Evolutionary conservation across 2,888 invertebrate genomes (phyloP), one percentile per base, ranked within the genome.

Genomic region (Erynnis tages): DNA sequence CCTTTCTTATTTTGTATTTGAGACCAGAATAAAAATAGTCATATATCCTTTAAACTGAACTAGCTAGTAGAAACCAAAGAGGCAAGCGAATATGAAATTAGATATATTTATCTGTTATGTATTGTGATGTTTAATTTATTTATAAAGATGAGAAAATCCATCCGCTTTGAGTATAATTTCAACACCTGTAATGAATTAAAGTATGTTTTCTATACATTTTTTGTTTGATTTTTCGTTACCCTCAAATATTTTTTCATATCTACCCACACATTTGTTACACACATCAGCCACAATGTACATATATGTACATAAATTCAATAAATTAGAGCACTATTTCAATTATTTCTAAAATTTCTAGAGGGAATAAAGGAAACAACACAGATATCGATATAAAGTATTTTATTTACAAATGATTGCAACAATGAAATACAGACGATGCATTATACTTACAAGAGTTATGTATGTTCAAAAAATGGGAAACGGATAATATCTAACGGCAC

Each of bases 391-490:
- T 65, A 65, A 63, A 66, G 62, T 66, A 66, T 84, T 90, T 90
- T 90, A 91, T 91, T 91, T 91, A 90, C 90, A 90, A 90, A 90
- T 90, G 90, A 88, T 90, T 85, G 90, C 90, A 91, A 90, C 90
- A 90, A 86, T 88, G 86, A 85, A 84, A 73, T 89, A 89, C 82
- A 88, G 88, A 86, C 83, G 82, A 88, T 87, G 88, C 87, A 80
- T 81, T 87, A 82, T 88, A 88, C 85, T 88, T 87, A 88, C 88
- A 89, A 66, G 86, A 89, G 83, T 86, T 50, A 86, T 70, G 71
- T 72, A 71, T 84, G 82, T 85, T 78, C 80, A 80, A 87, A 85
- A 82, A 82, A 88, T 84, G 85, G 83, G 81, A 84, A 84, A 82
- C 82, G 69, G 78, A 82, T 87, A 87, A 87, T 89, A 88, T 88